A percentile compares a stretch with the other conserved stretches of the same genome.
Evolutionary conservation across 2,113 vertebrate genomes (phyloP).

Genomic region (Erpornis zantholeuca): DNA sequence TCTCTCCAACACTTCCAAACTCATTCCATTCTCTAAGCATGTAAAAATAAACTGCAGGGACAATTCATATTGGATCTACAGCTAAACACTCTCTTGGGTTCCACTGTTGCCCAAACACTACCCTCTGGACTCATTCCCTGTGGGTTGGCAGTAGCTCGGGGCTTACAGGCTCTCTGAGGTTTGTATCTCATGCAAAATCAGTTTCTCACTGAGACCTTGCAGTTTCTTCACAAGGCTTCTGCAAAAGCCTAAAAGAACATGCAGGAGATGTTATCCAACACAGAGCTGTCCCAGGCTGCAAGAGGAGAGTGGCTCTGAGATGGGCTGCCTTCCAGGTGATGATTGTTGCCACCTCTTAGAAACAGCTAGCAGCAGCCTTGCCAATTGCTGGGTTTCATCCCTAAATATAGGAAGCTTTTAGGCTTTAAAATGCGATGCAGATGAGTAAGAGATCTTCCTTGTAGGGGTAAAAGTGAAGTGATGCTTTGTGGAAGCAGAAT

Average conservation of each 20-base stretch:
- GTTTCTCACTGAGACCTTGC: not conserved
- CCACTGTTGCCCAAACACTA: not conserved
- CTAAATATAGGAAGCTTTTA: constrained; percentile 30
- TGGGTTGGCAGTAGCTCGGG: constrained; percentile 21
- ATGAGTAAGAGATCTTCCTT: constrained; percentile 8
- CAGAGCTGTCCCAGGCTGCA: not conserved
- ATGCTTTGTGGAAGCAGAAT: not conserved
- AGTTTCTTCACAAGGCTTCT: not conserved
- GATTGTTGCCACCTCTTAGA: not conserved
- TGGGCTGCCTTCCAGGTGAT: constrained; percentile 23
- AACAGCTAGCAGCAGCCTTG: constrained; percentile 15
- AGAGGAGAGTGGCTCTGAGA: not conserved
- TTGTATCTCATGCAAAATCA: not conserved
- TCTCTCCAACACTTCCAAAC: not conserved
- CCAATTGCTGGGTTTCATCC: not conserved
- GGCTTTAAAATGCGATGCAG: not conserved
- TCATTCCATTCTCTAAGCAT: not conserved
- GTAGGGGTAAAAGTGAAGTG: not conserved
- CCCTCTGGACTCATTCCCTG: not conserved
- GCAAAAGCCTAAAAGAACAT: not conserved
- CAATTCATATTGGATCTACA: not conserved
- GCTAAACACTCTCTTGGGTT: constrained; percentile 1
- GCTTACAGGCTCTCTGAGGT: not conserved
- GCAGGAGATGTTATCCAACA: not conserved
- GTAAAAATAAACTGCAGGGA: constrained; percentile 25